phyloP scores from a whole-genome alignment of 1,140 invertebrate species.

The Zaprionus inermis region DNA sequence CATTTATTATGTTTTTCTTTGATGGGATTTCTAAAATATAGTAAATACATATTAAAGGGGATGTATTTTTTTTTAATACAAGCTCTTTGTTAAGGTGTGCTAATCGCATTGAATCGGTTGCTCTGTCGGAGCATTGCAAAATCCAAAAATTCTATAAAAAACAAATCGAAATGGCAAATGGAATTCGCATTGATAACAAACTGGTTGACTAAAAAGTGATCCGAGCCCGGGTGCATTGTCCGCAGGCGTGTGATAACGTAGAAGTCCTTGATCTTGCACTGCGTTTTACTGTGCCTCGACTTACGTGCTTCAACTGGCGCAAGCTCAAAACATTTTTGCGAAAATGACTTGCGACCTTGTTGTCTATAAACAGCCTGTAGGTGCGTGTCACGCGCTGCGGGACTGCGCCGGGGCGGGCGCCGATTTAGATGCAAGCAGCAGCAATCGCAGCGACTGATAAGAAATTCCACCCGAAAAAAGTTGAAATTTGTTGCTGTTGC shows the following conservation, averaged over 20 bases:
- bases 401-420: not conserved
- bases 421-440: conserved; percentile 48
- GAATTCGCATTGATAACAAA: conserved; percentile 63
- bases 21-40: too few relatives aligned
- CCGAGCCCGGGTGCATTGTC: conserved; percentile 69
- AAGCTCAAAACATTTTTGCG: conserved; percentile 37
- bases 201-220: conserved; percentile 78
- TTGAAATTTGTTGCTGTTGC: conserved; percentile 14
- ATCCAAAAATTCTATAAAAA: not conserved
- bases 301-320: conserved; percentile 58
- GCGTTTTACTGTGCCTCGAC: conserved; percentile 40
- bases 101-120: not conserved
- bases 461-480: conserved; percentile 25
- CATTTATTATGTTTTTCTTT: too few relatives aligned
- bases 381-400: not conserved
- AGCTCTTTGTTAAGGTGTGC: too few relatives aligned
- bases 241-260: conserved; percentile 62
- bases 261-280: conserved; percentile 78
- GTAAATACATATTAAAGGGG: too few relatives aligned
- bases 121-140: not conserved
- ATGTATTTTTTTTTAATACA: too few relatives aligned
- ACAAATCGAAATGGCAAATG: not conserved
- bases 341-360: conserved; percentile 35
- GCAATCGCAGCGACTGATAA: conserved; percentile 52
- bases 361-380: conserved; percentile 27